Evolutionary conservation across 2,113 vertebrate species (phyloP).

Genomic region (Stegostoma tigrinum): DNA sequence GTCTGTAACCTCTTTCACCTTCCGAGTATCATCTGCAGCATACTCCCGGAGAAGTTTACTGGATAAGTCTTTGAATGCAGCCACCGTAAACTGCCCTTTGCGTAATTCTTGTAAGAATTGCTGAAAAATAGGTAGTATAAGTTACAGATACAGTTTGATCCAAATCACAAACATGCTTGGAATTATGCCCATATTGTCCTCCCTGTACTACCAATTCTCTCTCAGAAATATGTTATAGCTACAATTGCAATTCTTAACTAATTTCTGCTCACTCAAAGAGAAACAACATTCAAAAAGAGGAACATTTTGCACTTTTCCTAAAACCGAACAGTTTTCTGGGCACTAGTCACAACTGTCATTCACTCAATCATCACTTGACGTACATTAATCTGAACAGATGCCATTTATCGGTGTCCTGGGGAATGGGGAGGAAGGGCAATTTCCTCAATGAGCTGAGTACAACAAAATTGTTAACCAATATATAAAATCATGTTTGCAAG

Average conservation of each 20-base stretch:
- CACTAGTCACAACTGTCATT: not conserved
- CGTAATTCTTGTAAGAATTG: slow-evolving; percentile 75
- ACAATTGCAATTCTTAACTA: not conserved
- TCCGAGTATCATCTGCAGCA: slow-evolving; percentile 76
- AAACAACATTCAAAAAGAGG: not conserved
- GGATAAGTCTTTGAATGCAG: slow-evolving; percentile 78
- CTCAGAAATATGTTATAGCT: not conserved
- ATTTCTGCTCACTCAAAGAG: not conserved
- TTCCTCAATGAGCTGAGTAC: not conserved
- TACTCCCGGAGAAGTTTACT: slow-evolving; percentile 80
- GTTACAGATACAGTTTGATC: not conserved
- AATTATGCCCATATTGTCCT: not conserved
- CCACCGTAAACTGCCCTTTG: slow-evolving; percentile 65
- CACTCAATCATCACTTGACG: not conserved
- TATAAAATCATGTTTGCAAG: not conserved
- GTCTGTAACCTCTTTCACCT: slow-evolving; percentile 81
- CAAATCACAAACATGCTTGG: not conserved
- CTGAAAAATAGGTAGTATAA: slow-evolving; percentile 48
- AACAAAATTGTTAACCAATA: not conserved
- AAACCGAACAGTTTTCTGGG: not conserved
- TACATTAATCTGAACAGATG: not conserved
- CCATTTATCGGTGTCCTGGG: not conserved
- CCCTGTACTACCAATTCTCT: not conserved
- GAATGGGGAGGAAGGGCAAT: not conserved
- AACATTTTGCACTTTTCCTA: not conserved